Evolutionary conservation across 2,888 invertebrate genomes (phyloP).

Genomic region (Drosophila fungiperda): DNA sequence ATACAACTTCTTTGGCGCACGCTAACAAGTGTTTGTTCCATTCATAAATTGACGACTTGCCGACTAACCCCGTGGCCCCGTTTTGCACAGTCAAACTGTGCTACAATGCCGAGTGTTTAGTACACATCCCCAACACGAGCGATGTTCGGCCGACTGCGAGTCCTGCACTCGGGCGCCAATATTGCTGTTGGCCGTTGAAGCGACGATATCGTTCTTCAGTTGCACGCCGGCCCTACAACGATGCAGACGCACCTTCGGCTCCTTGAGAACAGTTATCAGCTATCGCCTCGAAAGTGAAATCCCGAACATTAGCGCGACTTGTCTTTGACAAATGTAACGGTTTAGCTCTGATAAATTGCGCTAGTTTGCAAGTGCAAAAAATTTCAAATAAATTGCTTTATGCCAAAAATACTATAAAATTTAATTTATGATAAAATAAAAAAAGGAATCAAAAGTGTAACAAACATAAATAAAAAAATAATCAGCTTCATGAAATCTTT

Average conservation of each 20-base stretch:
- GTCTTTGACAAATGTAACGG: conserved; percentile 22
- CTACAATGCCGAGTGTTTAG: conserved; percentile 59
- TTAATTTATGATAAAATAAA: background rate
- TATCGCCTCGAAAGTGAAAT: conserved; percentile 11
- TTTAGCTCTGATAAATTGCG: conserved; percentile 9
- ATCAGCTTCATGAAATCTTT: background rate
- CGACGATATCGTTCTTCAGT: conserved; percentile 54
- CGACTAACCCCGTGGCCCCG: conserved; percentile 54
- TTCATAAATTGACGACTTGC: conserved; percentile 69
- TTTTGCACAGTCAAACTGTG: conserved; percentile 28
- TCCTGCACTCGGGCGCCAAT: conserved; percentile 20
- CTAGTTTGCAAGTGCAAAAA: conserved; percentile 7
- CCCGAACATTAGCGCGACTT: conserved; percentile 26
- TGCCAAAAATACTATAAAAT: background rate
- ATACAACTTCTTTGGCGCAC: conserved; percentile 42
- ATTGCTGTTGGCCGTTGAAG: conserved; percentile 1
- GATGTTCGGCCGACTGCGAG: conserved; percentile 5
- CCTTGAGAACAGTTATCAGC: conserved; percentile 29
- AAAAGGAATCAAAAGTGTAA: background rate
- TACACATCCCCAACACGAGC: conserved; percentile 29
- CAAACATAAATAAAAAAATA: background rate
- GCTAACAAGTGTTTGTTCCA: conserved; percentile 82
- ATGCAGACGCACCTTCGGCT: conserved; percentile 63
- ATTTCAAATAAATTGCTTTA: background rate
- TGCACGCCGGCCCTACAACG: conserved; percentile 74